Conservation (phyloP, 1,140 invertebrate species). For the Drosophila pseudoananassae region DNA sequence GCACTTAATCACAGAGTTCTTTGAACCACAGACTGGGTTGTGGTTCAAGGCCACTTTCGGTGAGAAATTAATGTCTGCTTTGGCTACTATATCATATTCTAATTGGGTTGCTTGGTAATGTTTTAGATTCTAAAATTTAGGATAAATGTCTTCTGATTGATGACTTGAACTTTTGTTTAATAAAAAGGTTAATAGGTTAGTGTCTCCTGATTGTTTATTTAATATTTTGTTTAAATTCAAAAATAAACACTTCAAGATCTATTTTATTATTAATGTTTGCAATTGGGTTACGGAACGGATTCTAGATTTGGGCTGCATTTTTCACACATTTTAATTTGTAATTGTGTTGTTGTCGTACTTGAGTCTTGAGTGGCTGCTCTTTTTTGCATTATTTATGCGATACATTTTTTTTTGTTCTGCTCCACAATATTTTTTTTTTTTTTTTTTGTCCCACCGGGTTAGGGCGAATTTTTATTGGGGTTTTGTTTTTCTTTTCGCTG, state of each 20-base stretch:
- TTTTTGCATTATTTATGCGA: slow-evolving; percentile 69
- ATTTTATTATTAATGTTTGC: slow-evolving; percentile 61
- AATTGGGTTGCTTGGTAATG: background rate
- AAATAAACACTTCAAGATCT: slow-evolving; percentile 9
- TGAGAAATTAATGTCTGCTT: background rate
- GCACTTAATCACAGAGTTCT: slow-evolving; percentile 12
- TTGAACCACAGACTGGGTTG: slow-evolving; percentile 11
- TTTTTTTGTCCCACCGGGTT: slow-evolving; percentile 42
- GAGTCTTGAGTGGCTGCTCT: slow-evolving; percentile 24
- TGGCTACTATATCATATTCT: background rate
- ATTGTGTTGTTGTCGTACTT: slow-evolving; percentile 55
- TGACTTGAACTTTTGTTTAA: background rate
- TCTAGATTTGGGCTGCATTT: slow-evolving; percentile 16
- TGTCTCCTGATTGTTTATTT: background rate
- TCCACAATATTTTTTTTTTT: slow-evolving; percentile 15
- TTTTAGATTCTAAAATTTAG: background rate
- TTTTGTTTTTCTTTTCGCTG: slow-evolving; percentile 47
- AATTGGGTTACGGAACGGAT: slow-evolving; percentile 58
- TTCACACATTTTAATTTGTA: slow-evolving; percentile 64
- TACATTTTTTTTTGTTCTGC: slow-evolving; percentile 1
- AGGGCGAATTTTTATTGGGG: slow-evolving; percentile 46
- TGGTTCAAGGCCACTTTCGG: slow-evolving; percentile 27
- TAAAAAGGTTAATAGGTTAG: background rate
- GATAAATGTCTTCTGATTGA: background rate
- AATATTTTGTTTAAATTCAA: slow-evolving; percentile 21